Base-by-base conservation (phyloP, 2,888 invertebrate genomes). In the Drosophila colorata region DNA sequence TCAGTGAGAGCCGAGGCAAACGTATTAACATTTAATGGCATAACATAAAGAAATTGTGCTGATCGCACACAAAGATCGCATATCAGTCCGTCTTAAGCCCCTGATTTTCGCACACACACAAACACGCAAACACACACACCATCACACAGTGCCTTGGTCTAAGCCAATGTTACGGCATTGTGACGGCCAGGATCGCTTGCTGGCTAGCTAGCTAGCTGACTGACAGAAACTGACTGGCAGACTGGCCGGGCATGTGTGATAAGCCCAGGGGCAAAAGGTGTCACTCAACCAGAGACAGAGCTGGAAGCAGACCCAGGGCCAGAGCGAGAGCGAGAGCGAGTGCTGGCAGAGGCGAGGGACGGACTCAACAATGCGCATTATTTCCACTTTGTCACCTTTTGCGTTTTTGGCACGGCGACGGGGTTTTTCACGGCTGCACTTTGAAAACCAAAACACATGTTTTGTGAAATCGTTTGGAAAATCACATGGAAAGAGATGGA, bases 361-460 rank as follows among this genome's bases (percentile, higher is more conserved):
- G 51, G 49, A 23, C 47, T 56, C 52, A 88, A 85, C 88, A 85
- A 85, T 87, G 81, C 64, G 74, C 72, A 89, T 90, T 89, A 89
- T 89, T 89, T 90, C 80, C 89, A 89, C 80, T 83, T 82, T 87
- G 87, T 89, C 89, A 89, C 90, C 90, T 90, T 81, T 63, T 51
- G 49, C 48, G 64, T 74, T 69, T 74, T 63, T 55, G 69, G 57
- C 47, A 65, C 63, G 51, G 18, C 69, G 64, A 63, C 78, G 71
- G 87, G 83, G 74, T 86, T 87, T 85, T 86, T 76, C 55, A 70
- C 70, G 77, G 63, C 64, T 77, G 69, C 81, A 75, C 55, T 71
- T 69, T 61, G 66, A 88, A 88, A 85, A 88, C 88, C 88, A 84
- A 87, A 85, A 85, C 85, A 85, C 85, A 85, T 85, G 85, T 85